Evolutionary conservation across 2,888 invertebrate species (phyloP).

Genomic region (Magallana nippona): DNA sequence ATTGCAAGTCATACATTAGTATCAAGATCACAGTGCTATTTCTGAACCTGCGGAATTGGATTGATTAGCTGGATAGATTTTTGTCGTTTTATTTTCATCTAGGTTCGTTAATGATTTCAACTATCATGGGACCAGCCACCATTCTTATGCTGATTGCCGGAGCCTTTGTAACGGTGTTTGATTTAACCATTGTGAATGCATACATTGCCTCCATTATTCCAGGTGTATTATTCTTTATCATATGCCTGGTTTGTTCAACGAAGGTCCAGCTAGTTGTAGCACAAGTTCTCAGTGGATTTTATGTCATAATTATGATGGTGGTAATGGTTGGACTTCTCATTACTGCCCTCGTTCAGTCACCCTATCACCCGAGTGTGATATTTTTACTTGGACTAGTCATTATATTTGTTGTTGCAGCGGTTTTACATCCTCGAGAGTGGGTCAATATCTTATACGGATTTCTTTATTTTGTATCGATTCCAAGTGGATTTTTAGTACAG

Average conservation of each 20-base stretch:
- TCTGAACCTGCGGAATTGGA: not conserved
- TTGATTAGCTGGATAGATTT: not conserved
- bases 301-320: conserved; percentile 76
- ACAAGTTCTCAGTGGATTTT: conserved; percentile 70
- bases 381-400: conserved; percentile 69
- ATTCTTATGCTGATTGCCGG: conserved; percentile 78
- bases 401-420: conserved; percentile 70
- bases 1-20: too few species aligned
- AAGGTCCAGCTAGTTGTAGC: conserved; percentile 72
- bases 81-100: not conserved
- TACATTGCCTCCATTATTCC: conserved; percentile 70
- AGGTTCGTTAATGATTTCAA: conserved; percentile 91
- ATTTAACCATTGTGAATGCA: conserved; percentile 61
- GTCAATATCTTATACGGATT: conserved; percentile 70
- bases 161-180: conserved; percentile 72
- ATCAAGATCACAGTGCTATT: too few species aligned
- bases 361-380: conserved; percentile 75
- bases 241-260: conserved; percentile 69
- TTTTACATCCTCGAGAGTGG: conserved; percentile 75
- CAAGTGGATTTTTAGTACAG: conserved; percentile 77
- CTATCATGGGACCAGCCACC: conserved; percentile 86
- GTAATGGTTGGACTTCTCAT: conserved; percentile 74
- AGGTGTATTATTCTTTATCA: conserved; percentile 67
- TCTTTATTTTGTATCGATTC: conserved; percentile 76
- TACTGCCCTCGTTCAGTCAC: conserved; percentile 64